These are phyloP conservation scores for Eupithecia inturbata DNA, from an alignment of 2,888 invertebrate genomes.

Conservation along the genomic window DNA sequence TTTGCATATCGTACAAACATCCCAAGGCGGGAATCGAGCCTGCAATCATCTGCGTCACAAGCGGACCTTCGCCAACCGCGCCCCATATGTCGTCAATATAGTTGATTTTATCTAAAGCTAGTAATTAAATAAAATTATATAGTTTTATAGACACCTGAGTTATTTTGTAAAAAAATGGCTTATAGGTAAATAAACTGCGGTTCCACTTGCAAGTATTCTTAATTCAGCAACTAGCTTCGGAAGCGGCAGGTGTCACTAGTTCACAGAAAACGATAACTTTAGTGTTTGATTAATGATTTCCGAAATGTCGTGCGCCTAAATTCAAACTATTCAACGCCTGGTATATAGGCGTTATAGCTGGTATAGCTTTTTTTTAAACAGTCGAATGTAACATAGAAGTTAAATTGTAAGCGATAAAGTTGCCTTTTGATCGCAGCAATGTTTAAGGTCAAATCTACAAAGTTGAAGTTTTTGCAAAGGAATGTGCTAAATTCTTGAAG, in stretches of 20 bases:
- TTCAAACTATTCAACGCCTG: neutral
- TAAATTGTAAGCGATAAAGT: constrained; percentile 19
- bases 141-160: too few relatives aligned
- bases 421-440: constrained; percentile 23
- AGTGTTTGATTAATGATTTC: constrained; percentile 44
- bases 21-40: too few relatives aligned
- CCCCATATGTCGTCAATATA: too few relatives aligned
- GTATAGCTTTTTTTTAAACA: too few relatives aligned
- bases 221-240: constrained; percentile 36
- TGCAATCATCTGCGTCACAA: too few relatives aligned
- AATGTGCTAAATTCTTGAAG: neutral
- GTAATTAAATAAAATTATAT: too few relatives aligned
- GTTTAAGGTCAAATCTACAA: constrained; percentile 36
- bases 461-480: neutral
- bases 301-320: constrained; percentile 8
- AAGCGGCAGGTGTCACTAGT: constrained; percentile 46
- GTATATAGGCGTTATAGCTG: too few relatives aligned
- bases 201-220: constrained; percentile 21
- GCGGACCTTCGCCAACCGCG: too few relatives aligned
- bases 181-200: neutral
- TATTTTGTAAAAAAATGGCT: neutral
- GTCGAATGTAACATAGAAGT: constrained; percentile 11
- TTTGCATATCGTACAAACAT: too few relatives aligned
- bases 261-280: constrained; percentile 39
- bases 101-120: too few relatives aligned